A percentile compares a stretch with the other conserved stretches of the same genome.
Evolutionary conservation across 2,113 vertebrate species (phyloP).

Genomic region (Penelope pileata): DNA sequence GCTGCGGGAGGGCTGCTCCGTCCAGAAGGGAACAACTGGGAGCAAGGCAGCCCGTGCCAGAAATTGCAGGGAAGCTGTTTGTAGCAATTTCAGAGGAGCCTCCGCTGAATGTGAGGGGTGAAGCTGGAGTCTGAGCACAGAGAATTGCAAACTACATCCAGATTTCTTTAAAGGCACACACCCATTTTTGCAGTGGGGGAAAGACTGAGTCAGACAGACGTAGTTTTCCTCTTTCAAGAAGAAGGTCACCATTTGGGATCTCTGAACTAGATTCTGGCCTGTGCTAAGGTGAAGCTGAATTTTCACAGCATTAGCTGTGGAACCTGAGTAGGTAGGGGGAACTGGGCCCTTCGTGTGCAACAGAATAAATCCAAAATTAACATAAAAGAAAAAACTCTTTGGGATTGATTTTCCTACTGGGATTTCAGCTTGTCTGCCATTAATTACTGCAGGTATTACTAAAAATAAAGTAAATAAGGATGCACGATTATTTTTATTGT

Average conservation of each 20-base stretch:
- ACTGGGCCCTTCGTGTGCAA: not conserved
- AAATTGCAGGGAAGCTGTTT: not conserved
- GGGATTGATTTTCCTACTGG: not conserved
- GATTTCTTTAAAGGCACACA: not conserved
- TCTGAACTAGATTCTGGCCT: not conserved
- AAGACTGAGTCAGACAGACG: not conserved
- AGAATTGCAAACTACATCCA: not conserved
- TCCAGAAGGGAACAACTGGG: fast-evolving
- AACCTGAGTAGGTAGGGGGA: not conserved
- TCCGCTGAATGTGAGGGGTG: not conserved
- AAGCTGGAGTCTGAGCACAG: not conserved
- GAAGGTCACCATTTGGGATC: not conserved
- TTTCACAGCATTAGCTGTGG: not conserved
- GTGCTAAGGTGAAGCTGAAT: not conserved
- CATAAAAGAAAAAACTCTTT: conserved; percentile 19
- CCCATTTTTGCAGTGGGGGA: not conserved
- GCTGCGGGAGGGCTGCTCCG: not conserved
- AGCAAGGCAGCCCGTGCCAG: not conserved
- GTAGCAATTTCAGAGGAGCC: not conserved
- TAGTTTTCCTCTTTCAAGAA: not conserved
- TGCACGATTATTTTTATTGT: conserved; percentile 31
- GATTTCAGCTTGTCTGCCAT: conserved; percentile 1
- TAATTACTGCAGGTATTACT: not conserved
- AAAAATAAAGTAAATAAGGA: not conserved
- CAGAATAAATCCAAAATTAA: conserved; percentile 45